These are phyloP conservation scores for Rhinolophus sinicus DNA, from an alignment of 2,113 vertebrate genomes.

Conservation along the genomic window DNA sequence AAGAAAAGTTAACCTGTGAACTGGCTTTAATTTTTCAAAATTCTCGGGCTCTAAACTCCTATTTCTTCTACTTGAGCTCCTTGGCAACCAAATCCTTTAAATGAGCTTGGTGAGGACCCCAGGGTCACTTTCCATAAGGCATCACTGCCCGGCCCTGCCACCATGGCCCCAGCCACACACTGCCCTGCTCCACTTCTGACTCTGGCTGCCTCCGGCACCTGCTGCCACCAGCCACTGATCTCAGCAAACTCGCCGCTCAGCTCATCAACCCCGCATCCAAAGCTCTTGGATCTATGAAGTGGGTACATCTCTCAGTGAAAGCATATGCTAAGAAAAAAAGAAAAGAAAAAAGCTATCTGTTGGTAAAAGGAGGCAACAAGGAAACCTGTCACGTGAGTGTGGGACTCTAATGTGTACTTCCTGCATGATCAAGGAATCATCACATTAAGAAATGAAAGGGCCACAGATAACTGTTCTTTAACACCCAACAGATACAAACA, in stretches of 20 bases:
- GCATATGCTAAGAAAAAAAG: background rate
- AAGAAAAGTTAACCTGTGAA: constrained; percentile 96
- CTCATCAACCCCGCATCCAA: constrained; percentile 62
- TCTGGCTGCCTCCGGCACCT: background rate
- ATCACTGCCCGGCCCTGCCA: constrained; percentile 96
- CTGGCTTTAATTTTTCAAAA: constrained; percentile 83
- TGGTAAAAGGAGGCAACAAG: background rate
- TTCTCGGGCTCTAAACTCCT: background rate
- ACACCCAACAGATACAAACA: background rate
- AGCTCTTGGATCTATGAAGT: background rate
- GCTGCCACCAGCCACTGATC: background rate
- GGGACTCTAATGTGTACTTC: background rate
- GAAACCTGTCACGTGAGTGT: background rate
- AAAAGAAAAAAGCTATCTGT: background rate
- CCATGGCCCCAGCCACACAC: constrained; percentile 84
- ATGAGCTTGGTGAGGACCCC: constrained; percentile 97
- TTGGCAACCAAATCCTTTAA: constrained; percentile 92
- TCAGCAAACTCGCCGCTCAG: constrained; percentile 62
- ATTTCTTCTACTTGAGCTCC: background rate
- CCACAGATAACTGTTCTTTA: background rate
- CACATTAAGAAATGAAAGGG: background rate
- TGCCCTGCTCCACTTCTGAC: background rate
- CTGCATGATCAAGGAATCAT: background rate
- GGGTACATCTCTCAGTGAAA: background rate
- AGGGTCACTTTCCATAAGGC: constrained; percentile 97